Conservation (phyloP, 2,888 invertebrate genomes). For the Noctua janthe region DNA sequence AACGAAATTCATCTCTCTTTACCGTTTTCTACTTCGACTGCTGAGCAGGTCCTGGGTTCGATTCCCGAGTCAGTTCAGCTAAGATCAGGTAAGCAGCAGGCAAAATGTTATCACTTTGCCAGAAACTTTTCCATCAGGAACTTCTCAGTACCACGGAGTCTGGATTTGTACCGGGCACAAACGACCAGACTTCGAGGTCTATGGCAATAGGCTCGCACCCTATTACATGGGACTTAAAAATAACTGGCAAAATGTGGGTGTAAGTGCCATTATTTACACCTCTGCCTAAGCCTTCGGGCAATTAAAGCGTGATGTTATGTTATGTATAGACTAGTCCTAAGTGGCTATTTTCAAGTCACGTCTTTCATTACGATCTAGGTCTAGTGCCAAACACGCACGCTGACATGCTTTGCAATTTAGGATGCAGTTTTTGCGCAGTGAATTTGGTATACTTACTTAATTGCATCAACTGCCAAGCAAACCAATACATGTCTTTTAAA, state of each 20-base stretch:
- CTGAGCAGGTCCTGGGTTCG: neutral
- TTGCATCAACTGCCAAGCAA: neutral
- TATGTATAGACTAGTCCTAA: neutral
- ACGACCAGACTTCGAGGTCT: neutral
- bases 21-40: neutral
- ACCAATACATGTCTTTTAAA: neutral
- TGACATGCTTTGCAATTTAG: neutral
- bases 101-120: neutral
- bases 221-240: neutral
- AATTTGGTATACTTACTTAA: neutral
- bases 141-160: neutral
- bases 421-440: neutral
- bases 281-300: neutral
- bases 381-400: neutral
- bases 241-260: neutral
- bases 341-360: neutral
- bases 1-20: neutral
- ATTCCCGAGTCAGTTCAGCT: neutral
- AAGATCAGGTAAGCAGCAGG: neutral
- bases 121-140: neutral
- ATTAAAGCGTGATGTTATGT: neutral
- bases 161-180: neutral
- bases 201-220: neutral
- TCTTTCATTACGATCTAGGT: neutral
- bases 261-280: neutral